Evolutionary conservation across 2,888 invertebrate species (phyloP).

Genomic region (Dermolepida albohirtum): DNA sequence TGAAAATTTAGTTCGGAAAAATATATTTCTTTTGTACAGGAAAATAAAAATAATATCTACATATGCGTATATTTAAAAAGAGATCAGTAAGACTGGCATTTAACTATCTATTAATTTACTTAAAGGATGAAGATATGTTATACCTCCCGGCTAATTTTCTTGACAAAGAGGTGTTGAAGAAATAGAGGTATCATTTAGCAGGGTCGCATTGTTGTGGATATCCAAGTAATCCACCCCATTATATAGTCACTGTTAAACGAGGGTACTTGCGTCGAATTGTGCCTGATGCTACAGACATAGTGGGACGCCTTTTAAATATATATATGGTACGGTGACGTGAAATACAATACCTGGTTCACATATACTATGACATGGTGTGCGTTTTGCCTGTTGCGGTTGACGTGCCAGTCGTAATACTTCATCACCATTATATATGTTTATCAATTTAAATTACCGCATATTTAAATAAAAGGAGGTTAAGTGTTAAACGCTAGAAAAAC

Average conservation of each 20-base stretch:
- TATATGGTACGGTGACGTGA: constrained; percentile 23
- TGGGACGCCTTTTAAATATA: constrained; percentile 30
- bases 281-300: constrained; percentile 11
- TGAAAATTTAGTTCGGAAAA: too few relatives aligned
- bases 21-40: background rate
- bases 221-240: constrained; percentile 30
- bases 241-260: constrained; percentile 26
- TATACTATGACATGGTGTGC: constrained; percentile 17
- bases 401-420: constrained; percentile 26
- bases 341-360: constrained; percentile 35
- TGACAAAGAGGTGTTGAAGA: constrained; percentile 28
- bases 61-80: too few relatives aligned
- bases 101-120: background rate
- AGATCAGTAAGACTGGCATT: background rate
- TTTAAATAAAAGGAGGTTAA: constrained; percentile 37
- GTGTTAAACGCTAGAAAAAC: constrained; percentile 39
- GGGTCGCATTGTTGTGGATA: constrained; percentile 38
- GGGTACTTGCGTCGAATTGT: too few relatives aligned
- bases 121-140: background rate
- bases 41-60: background rate
- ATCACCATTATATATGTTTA: constrained; percentile 34
- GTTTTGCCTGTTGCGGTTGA: constrained; percentile 26
- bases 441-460: constrained; percentile 37
- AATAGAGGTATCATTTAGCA: constrained; percentile 30
- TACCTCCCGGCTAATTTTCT: constrained; percentile 3